Conservation (phyloP, 2,888 invertebrate species). For the Neria commutata region DNA sequence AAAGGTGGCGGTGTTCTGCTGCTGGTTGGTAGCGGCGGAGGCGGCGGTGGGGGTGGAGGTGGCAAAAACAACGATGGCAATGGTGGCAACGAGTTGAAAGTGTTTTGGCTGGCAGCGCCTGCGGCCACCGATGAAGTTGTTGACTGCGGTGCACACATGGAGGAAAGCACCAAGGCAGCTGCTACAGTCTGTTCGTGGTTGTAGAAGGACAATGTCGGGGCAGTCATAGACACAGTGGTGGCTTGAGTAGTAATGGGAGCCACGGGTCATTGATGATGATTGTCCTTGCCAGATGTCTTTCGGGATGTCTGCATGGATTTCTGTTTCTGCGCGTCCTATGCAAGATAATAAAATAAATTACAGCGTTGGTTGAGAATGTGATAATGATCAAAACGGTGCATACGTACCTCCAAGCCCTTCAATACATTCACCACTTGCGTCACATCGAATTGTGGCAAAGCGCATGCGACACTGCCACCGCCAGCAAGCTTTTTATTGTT, state of each 20-base stretch:
- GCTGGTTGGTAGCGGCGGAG: slow-evolving; percentile 8
- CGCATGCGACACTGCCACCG: too few species aligned
- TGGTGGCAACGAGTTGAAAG: slow-evolving; percentile 33
- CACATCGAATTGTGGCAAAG: slow-evolving; percentile 57
- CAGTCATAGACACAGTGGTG: slow-evolving; percentile 9
- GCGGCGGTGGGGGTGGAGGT: slow-evolving; percentile 28
- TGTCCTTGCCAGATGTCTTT: slow-evolving; percentile 25
- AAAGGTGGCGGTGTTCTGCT: slow-evolving; percentile 4
- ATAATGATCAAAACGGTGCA: not conserved
- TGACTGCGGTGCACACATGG: slow-evolving; percentile 44
- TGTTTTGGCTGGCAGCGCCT: slow-evolving; percentile 15
- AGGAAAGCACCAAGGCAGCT: slow-evolving; percentile 52
- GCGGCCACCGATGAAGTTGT: slow-evolving; percentile 16
- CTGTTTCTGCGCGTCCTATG: slow-evolving; percentile 29
- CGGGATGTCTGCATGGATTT: slow-evolving; percentile 19
- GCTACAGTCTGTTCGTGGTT: slow-evolving; percentile 54
- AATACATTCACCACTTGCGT: slow-evolving; percentile 63
- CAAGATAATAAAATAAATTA: slow-evolving; percentile 13
- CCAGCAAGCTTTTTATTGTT: slow-evolving; percentile 30
- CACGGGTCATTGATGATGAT: slow-evolving; percentile 50
- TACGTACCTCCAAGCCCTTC: slow-evolving; percentile 60
- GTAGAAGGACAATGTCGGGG: slow-evolving; percentile 46
- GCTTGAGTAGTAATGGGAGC: slow-evolving; percentile 24
- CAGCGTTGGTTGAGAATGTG: not conserved
- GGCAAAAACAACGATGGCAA: slow-evolving; percentile 33